phyloP scores from a whole-genome alignment of 2,888 invertebrate genomes.

The Ormyrus nitidulus region DNA sequence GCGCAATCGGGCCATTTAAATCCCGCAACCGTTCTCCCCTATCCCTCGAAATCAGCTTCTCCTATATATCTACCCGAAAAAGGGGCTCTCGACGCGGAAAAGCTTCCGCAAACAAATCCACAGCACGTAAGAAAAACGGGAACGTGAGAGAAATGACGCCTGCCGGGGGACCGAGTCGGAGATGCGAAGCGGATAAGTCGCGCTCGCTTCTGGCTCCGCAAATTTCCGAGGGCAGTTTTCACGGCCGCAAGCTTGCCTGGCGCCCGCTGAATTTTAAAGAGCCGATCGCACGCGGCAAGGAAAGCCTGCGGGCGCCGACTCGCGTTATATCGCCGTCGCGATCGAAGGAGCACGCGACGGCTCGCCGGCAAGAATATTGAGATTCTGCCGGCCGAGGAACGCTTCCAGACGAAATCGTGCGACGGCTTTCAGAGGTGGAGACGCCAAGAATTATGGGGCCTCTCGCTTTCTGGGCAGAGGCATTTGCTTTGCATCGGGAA shows the following conservation, averaged over 20 bases:
- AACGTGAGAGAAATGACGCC: constrained; percentile 39
- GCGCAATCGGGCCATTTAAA: too few relatives aligned
- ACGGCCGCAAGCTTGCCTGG: background rate
- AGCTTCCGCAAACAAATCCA: constrained; percentile 17
- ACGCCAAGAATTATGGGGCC: too few relatives aligned
- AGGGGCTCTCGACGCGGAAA: background rate
- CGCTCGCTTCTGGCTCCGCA: background rate
- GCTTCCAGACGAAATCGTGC: too few relatives aligned
- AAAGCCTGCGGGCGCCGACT: constrained; percentile 8
- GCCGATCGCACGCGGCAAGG: background rate
- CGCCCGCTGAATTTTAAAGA: constrained; percentile 19
- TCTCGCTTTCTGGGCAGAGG: too few relatives aligned
- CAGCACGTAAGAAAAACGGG: background rate
- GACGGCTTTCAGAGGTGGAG: too few relatives aligned
- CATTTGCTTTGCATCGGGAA: too few relatives aligned
- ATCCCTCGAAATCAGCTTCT: too few relatives aligned
- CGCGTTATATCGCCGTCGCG: background rate
- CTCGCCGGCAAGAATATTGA: background rate
- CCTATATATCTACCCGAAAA: too few relatives aligned
- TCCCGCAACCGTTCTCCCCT: too few relatives aligned
- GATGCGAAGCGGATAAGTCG: background rate
- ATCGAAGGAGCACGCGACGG: background rate
- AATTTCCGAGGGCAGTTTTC: constrained; percentile 8
- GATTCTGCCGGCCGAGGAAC: background rate
- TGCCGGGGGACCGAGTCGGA: background rate